Base-by-base conservation (phyloP, 2,888 invertebrate species). In the Steromphala cineraria region DNA sequence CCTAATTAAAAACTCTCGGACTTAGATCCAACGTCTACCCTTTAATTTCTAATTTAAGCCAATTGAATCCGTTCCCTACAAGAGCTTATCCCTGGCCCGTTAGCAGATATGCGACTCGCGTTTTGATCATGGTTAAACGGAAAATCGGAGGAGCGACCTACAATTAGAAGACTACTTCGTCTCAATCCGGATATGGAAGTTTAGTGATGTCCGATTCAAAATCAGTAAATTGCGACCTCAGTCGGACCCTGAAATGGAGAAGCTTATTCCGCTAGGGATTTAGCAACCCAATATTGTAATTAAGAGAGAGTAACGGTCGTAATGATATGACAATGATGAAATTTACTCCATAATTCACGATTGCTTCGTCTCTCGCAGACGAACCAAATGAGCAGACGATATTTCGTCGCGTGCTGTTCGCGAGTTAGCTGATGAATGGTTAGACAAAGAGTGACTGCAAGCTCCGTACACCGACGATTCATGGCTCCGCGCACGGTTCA, bases 331-430 rank as follows among this genome's bases (percentile, higher is more conserved):
- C 62, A 28, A 24, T 62, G 62, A 62, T 62, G 62, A 62, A 62
- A 62, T 62, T 62, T 28, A 24, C 62, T 62, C 62, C 28, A 24
- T 62, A 62, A 62, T 62, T 62, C 62, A 28, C 62, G 21, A n/a
- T 28, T 24, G 62, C 28, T 62, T 21, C 62, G 62, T 62, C 28
- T 62, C 28, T 62, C 28, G 62, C 62, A 62, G 62, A 62, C 62
- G 62, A 62, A 13, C 28, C 24, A 62, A 62, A 62, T 62, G 62
- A 62, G 28, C 62, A 62, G 62, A 62, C 62, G 62, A 62, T 21
- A 62, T 62, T 62, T 62, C 62, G 62, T 62, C 62, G 62, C 62
- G 62, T 62, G 62, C 62, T 28, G 62, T 28, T 62, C 62, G 62
- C 28, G 62, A 62, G 62, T 28, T 2, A 28, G 28, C 15, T 62